These are phyloP conservation scores for Hippoglossus hippoglossus DNA, from an alignment of 2,797 vertebrate species.

Conservation along the genomic window DNA sequence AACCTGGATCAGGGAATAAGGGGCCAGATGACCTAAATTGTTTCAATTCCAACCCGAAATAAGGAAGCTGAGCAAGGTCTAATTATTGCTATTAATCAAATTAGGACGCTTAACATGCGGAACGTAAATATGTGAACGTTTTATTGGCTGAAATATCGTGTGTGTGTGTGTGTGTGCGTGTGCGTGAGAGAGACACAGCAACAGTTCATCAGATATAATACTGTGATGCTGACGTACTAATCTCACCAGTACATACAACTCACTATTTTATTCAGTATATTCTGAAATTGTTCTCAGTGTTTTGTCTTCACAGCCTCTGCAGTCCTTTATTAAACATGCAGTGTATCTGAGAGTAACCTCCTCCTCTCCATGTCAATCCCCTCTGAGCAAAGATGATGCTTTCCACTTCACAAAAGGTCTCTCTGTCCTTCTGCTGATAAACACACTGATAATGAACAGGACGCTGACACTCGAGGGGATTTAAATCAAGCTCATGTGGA, in stretches of 20 bases:
- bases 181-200: not conserved
- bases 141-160: constrained; percentile 50
- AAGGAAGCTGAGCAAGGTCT: constrained; percentile 66
- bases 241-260: no score
- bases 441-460: constrained; percentile 12
- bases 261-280: not conserved
- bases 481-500: not conserved
- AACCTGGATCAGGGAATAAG: constrained; percentile 79
- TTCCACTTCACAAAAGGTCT: not conserved
- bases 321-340: not conserved
- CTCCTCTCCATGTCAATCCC: constrained; percentile 1
- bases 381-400: not conserved
- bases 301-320: no score
- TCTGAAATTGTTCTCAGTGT: not conserved
- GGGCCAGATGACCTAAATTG: constrained; percentile 85
- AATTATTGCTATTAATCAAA: constrained; percentile 84
- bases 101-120: constrained; percentile 73
- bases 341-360: not conserved
- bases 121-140: constrained; percentile 65
- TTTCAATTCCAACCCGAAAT: constrained; percentile 78
- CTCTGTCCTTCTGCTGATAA: not conserved
- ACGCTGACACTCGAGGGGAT: not conserved
- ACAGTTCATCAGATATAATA: not conserved
- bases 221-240: no score
- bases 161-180: constrained; percentile 10